phyloP scores from a whole-genome alignment of 2,888 invertebrate species.

The Leucoptera coffeella region DNA sequence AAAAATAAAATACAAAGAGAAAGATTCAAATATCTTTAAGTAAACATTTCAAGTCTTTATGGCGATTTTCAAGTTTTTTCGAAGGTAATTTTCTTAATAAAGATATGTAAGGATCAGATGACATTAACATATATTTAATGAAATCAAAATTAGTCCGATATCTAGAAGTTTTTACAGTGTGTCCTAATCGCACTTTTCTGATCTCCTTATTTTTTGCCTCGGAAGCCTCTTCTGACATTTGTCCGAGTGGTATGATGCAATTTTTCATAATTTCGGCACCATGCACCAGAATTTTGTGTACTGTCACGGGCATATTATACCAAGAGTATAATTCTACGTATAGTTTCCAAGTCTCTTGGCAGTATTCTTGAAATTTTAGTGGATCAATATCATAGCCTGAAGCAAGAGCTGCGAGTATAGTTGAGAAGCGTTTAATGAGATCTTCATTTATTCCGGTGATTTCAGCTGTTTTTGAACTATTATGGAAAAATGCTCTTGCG shows the following conservation, averaged over 20 bases:
- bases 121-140: not conserved
- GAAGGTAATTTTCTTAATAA: too few relatives aligned
- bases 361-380: slow-evolving; percentile 4
- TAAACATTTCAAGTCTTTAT: too few relatives aligned
- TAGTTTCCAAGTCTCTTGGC: slow-evolving; percentile 4
- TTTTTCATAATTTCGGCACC: slow-evolving; percentile 6
- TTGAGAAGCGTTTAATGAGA: slow-evolving; percentile 2
- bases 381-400: too few relatives aligned
- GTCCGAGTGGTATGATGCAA: too few relatives aligned
- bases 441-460: slow-evolving; percentile 4
- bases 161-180: slow-evolving; percentile 6
- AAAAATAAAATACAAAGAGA: too few relatives aligned
- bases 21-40: too few relatives aligned
- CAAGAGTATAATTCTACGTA: slow-evolving; percentile 5
- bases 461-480: not conserved
- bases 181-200: slow-evolving; percentile 5
- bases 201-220: slow-evolving; percentile 7
- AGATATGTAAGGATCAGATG: slow-evolving; percentile 1
- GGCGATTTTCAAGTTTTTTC: too few relatives aligned
- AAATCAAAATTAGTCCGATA: not conserved
- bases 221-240: slow-evolving; percentile 6
- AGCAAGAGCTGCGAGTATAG: slow-evolving; percentile 3
- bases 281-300: slow-evolving; percentile 6
- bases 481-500: not conserved
- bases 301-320: slow-evolving; percentile 6